phyloP scores from a whole-genome alignment of 2,888 invertebrate genomes.

The Drosophila mercatorum region DNA sequence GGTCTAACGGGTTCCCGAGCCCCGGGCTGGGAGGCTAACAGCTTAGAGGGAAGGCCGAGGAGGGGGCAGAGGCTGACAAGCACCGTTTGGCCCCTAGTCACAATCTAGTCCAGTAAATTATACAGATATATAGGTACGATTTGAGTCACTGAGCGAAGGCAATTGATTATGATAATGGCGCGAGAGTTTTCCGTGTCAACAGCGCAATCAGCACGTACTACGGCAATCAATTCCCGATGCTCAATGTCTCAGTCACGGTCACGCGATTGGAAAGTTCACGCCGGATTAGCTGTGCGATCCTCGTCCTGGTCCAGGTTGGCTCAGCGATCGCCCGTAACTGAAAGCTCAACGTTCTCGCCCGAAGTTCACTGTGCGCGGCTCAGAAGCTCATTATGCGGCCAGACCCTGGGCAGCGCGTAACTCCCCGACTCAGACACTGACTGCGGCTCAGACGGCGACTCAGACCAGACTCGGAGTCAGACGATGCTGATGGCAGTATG shows the following conservation, averaged over 20 bases:
- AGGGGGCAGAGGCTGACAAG: not conserved
- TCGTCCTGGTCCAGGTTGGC: not conserved
- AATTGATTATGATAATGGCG: conserved; percentile 53
- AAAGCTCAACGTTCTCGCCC: not conserved
- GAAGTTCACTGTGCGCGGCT: conserved; percentile 8
- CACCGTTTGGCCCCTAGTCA: conserved; percentile 11
- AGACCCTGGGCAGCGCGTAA: conserved; percentile 40
- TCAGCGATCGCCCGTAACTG: not conserved
- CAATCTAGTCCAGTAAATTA: conserved; percentile 60
- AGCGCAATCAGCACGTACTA: conserved; percentile 27
- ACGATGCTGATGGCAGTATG: conserved; percentile 60
- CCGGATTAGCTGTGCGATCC: no score
- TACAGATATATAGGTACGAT: conserved; percentile 35
- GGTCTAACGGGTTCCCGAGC: conserved; percentile 49
- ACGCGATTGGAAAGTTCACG: conserved; percentile 1
- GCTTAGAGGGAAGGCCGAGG: not conserved
- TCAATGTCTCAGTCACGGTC: conserved; percentile 38
- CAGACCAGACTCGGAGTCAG: conserved; percentile 37
- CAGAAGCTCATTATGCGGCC: conserved; percentile 9
- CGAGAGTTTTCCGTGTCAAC: conserved; percentile 52
- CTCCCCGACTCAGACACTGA: conserved; percentile 31
- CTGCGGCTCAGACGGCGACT: conserved; percentile 27
- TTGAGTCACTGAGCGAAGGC: conserved; percentile 23
- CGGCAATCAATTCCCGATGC: conserved; percentile 16
- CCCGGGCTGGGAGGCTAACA: conserved; percentile 33